A percentile compares a stretch with the other conserved stretches of the same genome.
phyloP scores from a whole-genome alignment of 2,797 vertebrate genomes.

The Epinephelus malabaricus region DNA sequence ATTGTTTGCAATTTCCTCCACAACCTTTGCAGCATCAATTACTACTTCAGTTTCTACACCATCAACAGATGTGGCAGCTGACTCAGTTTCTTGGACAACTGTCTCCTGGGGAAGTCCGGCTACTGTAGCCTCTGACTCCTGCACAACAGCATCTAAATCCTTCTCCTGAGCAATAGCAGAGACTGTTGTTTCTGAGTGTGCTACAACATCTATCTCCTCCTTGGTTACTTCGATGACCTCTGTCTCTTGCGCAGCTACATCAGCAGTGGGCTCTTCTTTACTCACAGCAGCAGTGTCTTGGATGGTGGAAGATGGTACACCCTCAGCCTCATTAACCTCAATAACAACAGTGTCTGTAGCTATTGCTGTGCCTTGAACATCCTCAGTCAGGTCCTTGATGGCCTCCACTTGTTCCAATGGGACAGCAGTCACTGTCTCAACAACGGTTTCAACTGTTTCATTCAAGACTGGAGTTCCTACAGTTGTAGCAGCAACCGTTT shows the following conservation, averaged over 20 bases:
- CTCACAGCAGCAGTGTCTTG: slow-evolving; percentile 20
- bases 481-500: slow-evolving; percentile 9
- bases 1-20: slow-evolving; percentile 26
- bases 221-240: slow-evolving; percentile 19
- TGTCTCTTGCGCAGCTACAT: neutral
- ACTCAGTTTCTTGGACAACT: slow-evolving; percentile 22
- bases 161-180: slow-evolving; percentile 26
- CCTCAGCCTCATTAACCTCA: slow-evolving; percentile 35
- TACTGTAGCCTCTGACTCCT: slow-evolving; percentile 16
- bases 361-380: slow-evolving; percentile 12
- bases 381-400: slow-evolving; percentile 41
- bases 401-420: slow-evolving; percentile 30
- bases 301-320: neutral
- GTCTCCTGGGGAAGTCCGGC: slow-evolving; percentile 1
- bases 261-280: slow-evolving; percentile 24
- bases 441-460: slow-evolving; percentile 26
- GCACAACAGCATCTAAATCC: slow-evolving; percentile 10
- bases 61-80: slow-evolving; percentile 13
- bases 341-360: slow-evolving; percentile 19
- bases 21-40: slow-evolving; percentile 23
- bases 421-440: slow-evolving; percentile 12
- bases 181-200: slow-evolving; percentile 13
- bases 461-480: neutral
- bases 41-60: slow-evolving; percentile 12
- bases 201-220: slow-evolving; percentile 13